Base-by-base conservation (phyloP, 2,888 invertebrate species). In the Stratiomys singularior region DNA sequence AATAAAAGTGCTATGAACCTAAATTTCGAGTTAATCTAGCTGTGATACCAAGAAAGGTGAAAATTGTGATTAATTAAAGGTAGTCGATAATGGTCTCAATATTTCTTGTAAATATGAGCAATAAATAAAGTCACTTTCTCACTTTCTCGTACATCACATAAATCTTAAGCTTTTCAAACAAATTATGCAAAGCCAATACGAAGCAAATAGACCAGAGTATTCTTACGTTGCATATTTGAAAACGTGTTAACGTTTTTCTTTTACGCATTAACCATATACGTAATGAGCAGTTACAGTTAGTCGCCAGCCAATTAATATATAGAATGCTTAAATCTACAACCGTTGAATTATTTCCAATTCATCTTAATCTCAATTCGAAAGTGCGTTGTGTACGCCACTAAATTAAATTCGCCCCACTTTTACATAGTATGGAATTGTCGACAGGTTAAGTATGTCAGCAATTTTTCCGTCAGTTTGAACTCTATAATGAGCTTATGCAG, bases 331-430 rank as follows among this genome's bases (percentile, higher is more conserved):
- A 7, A 13, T 52, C 52, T 15, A 52, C 18, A 18, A 13, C 52
- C 7, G 15, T 4, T 52, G 18, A 52, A 13, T 52, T 52, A 52
- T 52, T 52, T 52, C 15, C 52, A 52, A 15, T 52, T 13, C 52
- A 13, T 5, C 4, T 18, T 18, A 18, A 52, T n/a, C 52, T 52
- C 15, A 52, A 52, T 9, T 18, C 15, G 52, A 9, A 9, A 52
- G 15, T 52, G 52, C 52, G 52, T 52, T 52, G 7, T 52, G 52
- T 52, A 52, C 7, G 52, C 52, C 4, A 52, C 4, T 4, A 52
- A 52, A 52, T 52, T 52, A 52, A 52, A n/a, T 52, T 52, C 15
- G 52, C 52, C 15, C 52, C 52, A 52, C 52, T 52, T 52, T 52
- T 15, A 2, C 7, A n/a, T 52, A 18, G 15, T 18, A 9, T 18